Evolutionary conservation across 2,113 vertebrate species (phyloP).

Genomic region (Phoxinus phoxinus): DNA sequence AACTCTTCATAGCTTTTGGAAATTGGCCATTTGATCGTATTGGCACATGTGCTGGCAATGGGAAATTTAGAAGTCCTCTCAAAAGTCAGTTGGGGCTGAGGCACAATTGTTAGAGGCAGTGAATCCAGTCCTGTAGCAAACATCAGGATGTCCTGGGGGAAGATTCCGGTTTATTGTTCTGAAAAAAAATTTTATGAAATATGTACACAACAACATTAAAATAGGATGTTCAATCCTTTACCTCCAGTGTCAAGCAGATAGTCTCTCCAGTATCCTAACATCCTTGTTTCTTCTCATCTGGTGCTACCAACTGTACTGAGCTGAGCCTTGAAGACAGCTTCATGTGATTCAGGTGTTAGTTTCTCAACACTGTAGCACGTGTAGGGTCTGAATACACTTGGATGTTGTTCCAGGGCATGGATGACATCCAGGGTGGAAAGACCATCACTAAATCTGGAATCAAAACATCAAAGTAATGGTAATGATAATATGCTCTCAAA

Average conservation of each 20-base stretch:
- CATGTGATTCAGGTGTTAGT: neutral
- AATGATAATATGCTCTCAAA: too few relatives aligned
- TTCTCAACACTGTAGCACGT: too few relatives aligned
- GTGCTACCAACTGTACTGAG: conserved; percentile 25
- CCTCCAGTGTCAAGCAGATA: conserved; percentile 42
- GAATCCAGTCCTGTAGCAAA: conserved; percentile 13
- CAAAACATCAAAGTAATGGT: too few relatives aligned
- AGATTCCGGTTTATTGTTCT: neutral
- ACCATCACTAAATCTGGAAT: too few relatives aligned
- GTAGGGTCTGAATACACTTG: too few relatives aligned
- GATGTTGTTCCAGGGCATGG: too few relatives aligned
- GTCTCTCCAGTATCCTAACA: conserved; percentile 46
- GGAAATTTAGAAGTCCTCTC: neutral
- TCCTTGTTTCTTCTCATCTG: conserved; percentile 43
- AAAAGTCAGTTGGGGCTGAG: neutral
- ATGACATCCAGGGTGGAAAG: too few relatives aligned
- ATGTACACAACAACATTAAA: neutral
- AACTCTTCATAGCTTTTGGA: neutral
- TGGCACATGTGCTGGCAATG: neutral
- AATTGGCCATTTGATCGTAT: conserved; percentile 5
- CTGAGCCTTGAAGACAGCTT: neutral
- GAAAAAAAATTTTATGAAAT: neutral
- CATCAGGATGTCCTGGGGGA: conserved; percentile 5
- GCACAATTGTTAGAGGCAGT: neutral
- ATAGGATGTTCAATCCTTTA: neutral